These are phyloP conservation scores for Synaphobranchus kaupii DNA, from an alignment of 2,797 vertebrate species.

Conservation along the genomic window DNA sequence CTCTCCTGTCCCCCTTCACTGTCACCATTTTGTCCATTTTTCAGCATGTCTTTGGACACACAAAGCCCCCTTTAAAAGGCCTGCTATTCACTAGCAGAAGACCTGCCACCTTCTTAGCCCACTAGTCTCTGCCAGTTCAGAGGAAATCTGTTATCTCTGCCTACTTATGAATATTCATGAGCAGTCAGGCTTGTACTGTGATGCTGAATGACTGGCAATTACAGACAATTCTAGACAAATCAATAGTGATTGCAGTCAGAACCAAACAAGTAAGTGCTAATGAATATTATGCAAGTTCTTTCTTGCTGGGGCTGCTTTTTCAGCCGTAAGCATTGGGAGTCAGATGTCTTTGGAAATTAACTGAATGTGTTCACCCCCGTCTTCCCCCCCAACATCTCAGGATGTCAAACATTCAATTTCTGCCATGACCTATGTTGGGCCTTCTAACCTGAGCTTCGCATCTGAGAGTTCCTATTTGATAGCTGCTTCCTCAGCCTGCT, in stretches of 20 bases:
- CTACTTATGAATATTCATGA: slow-evolving; percentile 23
- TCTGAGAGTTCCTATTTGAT: not conserved
- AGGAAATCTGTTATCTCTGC: not conserved
- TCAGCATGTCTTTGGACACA: not conserved
- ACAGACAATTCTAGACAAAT: not conserved
- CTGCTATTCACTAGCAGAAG: not conserved
- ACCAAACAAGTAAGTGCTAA: slow-evolving; percentile 9
- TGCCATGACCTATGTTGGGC: not conserved
- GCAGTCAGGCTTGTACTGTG: slow-evolving; percentile 6
- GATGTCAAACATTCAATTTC: not conserved
- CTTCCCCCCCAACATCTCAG: not conserved
- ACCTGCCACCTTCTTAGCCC: not conserved
- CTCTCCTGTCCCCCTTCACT: slow-evolving; percentile 18
- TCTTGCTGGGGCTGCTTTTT: not conserved
- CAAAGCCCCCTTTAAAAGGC: not conserved
- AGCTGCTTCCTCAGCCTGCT: not conserved
- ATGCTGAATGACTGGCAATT: slow-evolving; percentile 12
- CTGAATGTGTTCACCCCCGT: not conserved
- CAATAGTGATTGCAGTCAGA: slow-evolving; percentile 12
- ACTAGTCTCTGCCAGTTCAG: not conserved
- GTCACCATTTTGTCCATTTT: not conserved
- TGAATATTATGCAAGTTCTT: not conserved
- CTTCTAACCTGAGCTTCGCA: not conserved
- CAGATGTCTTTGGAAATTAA: not conserved
- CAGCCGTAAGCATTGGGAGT: not conserved